Evolutionary conservation across 2,888 invertebrate genomes (phyloP).

Genomic region (Drosophila birchii): DNA sequence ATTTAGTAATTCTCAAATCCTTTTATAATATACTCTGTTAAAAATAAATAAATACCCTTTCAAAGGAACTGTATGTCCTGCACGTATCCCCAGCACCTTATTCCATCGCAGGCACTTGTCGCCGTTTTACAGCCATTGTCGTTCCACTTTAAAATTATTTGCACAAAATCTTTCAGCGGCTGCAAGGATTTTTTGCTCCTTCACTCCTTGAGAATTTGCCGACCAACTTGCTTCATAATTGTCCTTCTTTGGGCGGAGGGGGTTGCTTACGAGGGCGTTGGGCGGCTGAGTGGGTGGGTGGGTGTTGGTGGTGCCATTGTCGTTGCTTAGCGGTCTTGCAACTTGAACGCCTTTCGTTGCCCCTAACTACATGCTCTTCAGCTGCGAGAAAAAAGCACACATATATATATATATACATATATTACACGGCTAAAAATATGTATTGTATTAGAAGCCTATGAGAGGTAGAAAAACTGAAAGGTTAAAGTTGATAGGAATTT

Average conservation of each 20-base stretch:
- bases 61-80: background rate
- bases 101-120: constrained; percentile 18
- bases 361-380: constrained; percentile 28
- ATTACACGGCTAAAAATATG: background rate
- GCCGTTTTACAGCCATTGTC: constrained; percentile 53
- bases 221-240: constrained; percentile 41
- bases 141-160: constrained; percentile 74
- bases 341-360: constrained; percentile 50
- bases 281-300: constrained; percentile 11
- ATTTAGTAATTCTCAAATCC: background rate
- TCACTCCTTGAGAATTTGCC: constrained; percentile 19
- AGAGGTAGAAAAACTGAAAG: no score
- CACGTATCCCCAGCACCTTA: constrained; percentile 9
- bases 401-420: constrained; percentile 3
- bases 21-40: background rate
- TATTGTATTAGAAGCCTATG: no score
- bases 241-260: constrained; percentile 19
- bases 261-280: constrained; percentile 5
- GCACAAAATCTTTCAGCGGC: constrained; percentile 73
- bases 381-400: background rate
- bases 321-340: constrained; percentile 51
- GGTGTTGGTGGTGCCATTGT: constrained; percentile 43
- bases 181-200: constrained; percentile 36
- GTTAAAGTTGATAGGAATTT: no score
- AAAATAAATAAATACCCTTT: constrained; percentile 4